These are phyloP conservation scores for Natrix natrix DNA, from an alignment of 2,797 vertebrate species.

Conservation along the genomic window DNA sequence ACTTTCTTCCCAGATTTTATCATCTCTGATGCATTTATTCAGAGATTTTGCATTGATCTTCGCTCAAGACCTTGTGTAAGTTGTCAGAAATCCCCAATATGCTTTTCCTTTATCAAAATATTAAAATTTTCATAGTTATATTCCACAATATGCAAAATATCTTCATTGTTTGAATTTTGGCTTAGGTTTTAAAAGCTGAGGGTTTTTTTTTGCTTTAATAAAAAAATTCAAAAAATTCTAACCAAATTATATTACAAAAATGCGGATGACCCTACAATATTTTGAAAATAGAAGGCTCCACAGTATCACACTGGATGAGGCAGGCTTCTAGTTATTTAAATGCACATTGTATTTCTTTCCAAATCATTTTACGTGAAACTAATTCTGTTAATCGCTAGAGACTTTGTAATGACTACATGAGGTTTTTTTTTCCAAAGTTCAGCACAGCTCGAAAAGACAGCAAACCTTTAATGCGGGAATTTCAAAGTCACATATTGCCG, in stretches of 20 bases:
- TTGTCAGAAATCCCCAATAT: slow-evolving; percentile 2
- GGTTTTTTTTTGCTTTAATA: not conserved
- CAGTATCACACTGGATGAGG: not conserved
- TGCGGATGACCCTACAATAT: slow-evolving; percentile 12
- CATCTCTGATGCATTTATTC: not conserved
- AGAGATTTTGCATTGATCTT: slow-evolving; percentile 2
- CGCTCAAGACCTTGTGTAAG: not conserved
- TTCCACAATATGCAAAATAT: slow-evolving; percentile 15
- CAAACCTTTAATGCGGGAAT: not conserved
- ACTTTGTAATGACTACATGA: slow-evolving; percentile 26
- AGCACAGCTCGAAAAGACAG: slow-evolving; percentile 1
- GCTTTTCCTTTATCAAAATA: slow-evolving; percentile 24
- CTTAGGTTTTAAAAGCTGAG: slow-evolving; percentile 10
- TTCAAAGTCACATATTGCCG: not conserved
- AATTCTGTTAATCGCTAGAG: slow-evolving; percentile 8
- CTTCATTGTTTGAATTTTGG: slow-evolving; percentile 24
- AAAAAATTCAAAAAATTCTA: not conserved
- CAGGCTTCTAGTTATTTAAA: slow-evolving; percentile 11
- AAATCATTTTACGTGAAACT: slow-evolving; percentile 22
- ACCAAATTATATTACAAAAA: slow-evolving; percentile 28
- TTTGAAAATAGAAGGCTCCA: slow-evolving; percentile 13
- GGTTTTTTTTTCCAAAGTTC: slow-evolving; percentile 5
- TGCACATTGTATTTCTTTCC: slow-evolving; percentile 28
- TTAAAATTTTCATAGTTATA: slow-evolving; percentile 13
- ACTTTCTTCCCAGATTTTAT: not conserved